Evolutionary conservation across 1,140 invertebrate species (phyloP), one percentile per base, ranked within the genome.

Genomic region (Lutraria rhynchaena): DNA sequence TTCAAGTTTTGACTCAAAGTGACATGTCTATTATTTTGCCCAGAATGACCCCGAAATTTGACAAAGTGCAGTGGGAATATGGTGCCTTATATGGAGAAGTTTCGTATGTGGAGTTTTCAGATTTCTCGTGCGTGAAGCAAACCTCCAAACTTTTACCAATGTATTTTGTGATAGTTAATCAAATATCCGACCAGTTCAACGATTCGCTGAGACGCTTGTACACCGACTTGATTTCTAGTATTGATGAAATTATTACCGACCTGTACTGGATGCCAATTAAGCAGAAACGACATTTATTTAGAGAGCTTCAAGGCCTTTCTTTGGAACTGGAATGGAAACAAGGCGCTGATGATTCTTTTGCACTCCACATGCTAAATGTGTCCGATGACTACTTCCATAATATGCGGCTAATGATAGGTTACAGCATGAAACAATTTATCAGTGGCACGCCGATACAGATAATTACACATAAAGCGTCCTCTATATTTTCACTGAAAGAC

Each of bases 221-320:
- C 33, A 65, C 29, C 3, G 74, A 77, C n/a, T 27, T 77, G 29
- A 60, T 77, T 37, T 49, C 58, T 19, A 77, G 74, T 49, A 46
- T 77, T 49, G 60, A 65, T 49, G 41, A 44, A 65, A 65, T 77
- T 33, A 77, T 77, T 41, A 77, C 13, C 4, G 74, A 77, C 29
- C 22, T 77, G 41, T 77, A 77, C 31, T 77, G 74, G 74, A 60
- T 77, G 13, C 74, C 74, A 65, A 65, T 77, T 49, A 41, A 53
- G 17, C 74, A 77, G 35, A 77, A 77, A 35, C 37, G 44, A 35
- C 60, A 77, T 60, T 65, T 77, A 44, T 53, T 77, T 33, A 63
- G 24, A 44, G 74, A 58, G 35, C 74, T 77, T 15, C 27, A 65
- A 53, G 60, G 46, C 0, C 17, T 77, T 27, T 65, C 49, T 55